A percentile compares a stretch with the other conserved stretches of the same genome.
phyloP scores from a whole-genome alignment of 30 jellyfish, hydroid and myxozoan species.

The Turritopsis dohrnii region DNA sequence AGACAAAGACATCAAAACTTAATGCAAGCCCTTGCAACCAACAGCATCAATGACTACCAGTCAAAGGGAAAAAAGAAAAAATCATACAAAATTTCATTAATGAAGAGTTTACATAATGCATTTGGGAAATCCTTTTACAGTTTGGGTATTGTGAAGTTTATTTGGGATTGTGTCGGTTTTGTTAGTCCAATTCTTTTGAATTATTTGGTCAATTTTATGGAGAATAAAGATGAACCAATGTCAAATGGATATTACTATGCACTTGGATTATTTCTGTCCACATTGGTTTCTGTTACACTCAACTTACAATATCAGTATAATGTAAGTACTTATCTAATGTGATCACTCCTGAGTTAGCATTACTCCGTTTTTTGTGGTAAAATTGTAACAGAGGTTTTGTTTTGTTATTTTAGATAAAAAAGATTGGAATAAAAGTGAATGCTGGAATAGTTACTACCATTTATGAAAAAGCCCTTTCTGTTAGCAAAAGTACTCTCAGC shows the following conservation, averaged over 20 bases:
- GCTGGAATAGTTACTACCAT: constrained; percentile 77
- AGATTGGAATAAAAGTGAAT: constrained; percentile 59
- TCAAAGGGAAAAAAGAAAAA: constrained; percentile 7
- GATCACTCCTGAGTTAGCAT: too few relatives aligned
- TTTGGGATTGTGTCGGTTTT: constrained; percentile 65
- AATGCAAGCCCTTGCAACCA: background rate
- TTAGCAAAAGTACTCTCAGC: constrained; percentile 59
- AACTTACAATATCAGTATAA: constrained; percentile 64
- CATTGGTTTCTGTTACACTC: constrained; percentile 45
- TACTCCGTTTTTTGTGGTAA: background rate
- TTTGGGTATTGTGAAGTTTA: constrained; percentile 73
- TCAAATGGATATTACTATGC: constrained; percentile 88
- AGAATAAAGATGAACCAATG: constrained; percentile 65
- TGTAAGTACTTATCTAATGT: constrained; percentile 34
- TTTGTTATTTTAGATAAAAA: constrained; percentile 45
- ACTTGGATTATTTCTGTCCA: constrained; percentile 54
- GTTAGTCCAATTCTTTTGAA: constrained; percentile 84
- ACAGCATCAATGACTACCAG: constrained; percentile 26
- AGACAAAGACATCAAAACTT: constrained; percentile 28
- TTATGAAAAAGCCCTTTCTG: constrained; percentile 63
- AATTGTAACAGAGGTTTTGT: background rate
- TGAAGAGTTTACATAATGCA: constrained; percentile 52
- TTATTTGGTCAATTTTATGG: constrained; percentile 67
- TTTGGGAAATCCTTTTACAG: constrained; percentile 68
- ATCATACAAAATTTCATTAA: constrained; percentile 31